Base-by-base conservation (phyloP, 2,888 invertebrate species). In the Tuberolachnus salignus region DNA sequence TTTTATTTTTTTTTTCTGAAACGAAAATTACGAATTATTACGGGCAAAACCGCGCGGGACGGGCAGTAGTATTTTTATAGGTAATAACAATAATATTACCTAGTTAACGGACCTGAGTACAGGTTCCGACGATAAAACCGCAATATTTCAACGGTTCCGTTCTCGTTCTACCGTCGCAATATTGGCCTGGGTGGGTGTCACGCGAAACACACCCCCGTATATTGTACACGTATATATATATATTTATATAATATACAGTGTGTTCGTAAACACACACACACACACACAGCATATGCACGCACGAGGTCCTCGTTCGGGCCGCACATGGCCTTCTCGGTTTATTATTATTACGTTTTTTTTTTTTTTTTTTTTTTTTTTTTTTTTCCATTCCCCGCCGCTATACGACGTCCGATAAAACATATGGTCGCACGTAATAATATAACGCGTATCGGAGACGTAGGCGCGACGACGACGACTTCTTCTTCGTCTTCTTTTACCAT, bases 131-230 rank as follows among this genome's bases (percentile, higher is more conserved):
- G 34, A 34, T 34, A 34, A 34, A 34, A 34, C 34, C 34, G 34
- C 34, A 34, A 34, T 34, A 34, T 34, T 34, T 34, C 34, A 34
- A 34, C 34, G 34, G 34, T 34, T 34, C 34, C 34, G 34, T 34
- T 34, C 6, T 34, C 34, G 34, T 34, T 34, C 34, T 6, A 6
- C 6, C 34, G 34, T 34, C 3, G 6, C 34, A 34, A 4, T 34
- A 34, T 34, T 34, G 6, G 34, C 34, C 6, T 34, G 34, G 34
- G 72, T 73, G 72, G 72, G 72, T 73, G 72, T 73, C 61, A 49
- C 34, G 49, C 42, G 34, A 51, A 61, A 61, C 34, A 73, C 72
- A 73, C 72, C 51, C 72, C 72, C 72, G 72, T 9, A 66, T 66
- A 46, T 16, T 26, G 9, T 69, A 19, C 19, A 13, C 10, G 16